These are phyloP conservation scores for Tipula unca DNA, from an alignment of 2,888 invertebrate species.

Conservation along the genomic window DNA sequence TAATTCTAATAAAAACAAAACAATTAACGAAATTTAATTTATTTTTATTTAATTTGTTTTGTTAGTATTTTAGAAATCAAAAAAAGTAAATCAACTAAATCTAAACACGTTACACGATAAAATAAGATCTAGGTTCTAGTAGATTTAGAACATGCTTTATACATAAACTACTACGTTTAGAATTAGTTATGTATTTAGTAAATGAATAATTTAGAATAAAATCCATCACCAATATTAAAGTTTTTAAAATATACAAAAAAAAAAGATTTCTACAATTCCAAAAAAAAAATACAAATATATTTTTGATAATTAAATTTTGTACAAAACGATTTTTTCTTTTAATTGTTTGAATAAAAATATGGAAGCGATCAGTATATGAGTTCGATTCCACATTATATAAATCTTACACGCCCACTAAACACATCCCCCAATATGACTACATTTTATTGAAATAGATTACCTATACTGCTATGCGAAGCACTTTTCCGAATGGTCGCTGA, in stretches of 20 bases:
- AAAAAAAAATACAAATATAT: not conserved
- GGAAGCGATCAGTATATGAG: not conserved
- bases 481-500: conserved; percentile 21
- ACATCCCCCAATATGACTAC: not conserved
- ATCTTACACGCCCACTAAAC: too few species aligned
- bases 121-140: not conserved
- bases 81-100: not conserved
- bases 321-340: not conserved
- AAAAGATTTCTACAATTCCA: not conserved
- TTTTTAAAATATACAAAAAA: not conserved
- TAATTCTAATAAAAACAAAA: not conserved
- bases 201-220: not conserved
- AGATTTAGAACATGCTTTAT: not conserved
- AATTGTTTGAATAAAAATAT: not conserved
- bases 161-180: not conserved
- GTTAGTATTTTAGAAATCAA: conserved; percentile 14
- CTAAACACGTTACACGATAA: not conserved
- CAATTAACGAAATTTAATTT: not conserved
- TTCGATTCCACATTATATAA: not conserved
- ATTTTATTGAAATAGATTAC: conserved; percentile 23
- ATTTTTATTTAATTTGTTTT: conserved; percentile 16
- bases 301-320: not conserved
- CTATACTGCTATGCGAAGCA: conserved; percentile 28
- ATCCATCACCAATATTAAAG: not conserved
- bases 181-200: not conserved